Evolutionary conservation across 1,140 invertebrate species (phyloP), one percentile per base, ranked within the genome.

Genomic region (Hyphantria cunea): DNA sequence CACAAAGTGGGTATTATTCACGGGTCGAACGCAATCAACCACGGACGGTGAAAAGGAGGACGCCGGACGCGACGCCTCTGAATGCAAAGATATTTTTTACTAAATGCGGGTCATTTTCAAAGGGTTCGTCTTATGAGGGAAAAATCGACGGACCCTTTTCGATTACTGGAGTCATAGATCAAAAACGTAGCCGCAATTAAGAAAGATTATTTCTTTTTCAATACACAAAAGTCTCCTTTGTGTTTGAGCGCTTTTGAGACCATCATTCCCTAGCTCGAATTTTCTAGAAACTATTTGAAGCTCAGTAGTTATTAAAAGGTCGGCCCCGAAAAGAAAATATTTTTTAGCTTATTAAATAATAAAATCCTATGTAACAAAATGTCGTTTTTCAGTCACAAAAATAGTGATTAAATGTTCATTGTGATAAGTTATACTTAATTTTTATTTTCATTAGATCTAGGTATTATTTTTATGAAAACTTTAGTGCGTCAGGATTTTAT

Each of bases 1-100:
- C 76, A 81, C 80, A 87, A 86, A 89, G 85, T 88, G 80, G 78
- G 74, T 82, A 84, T 88, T 84, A 84, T 86, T 86, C 77, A 82
- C 63, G 74, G 72, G 65, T 72, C 67, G 72, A 56, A 78, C 72
- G 76, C 73, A 84, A 79, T 78, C 76, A 76, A 64, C 66, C 67
- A 61, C 67, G 72, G 74, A 61, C 61, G 53, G 49, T 56, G 64
- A 55, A 63, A 50, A 71, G 63, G 72, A 74, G 69, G 71, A 66
- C 70, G 65, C 76, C 82, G 79, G 84, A 87, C 79, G 72, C 76
- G 72, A 70, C 74, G 72, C 72, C 64, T 70, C 70, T 73, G 82
- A 88, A 86, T 88, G 85, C 81, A 82, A 88, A 90, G 83, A 84
- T 84, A 86, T 87, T 87, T 86, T 83, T 77, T 69, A 60, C 74